Conservation (phyloP, 2,113 vertebrate genomes). For the Psittacus erithacus region DNA sequence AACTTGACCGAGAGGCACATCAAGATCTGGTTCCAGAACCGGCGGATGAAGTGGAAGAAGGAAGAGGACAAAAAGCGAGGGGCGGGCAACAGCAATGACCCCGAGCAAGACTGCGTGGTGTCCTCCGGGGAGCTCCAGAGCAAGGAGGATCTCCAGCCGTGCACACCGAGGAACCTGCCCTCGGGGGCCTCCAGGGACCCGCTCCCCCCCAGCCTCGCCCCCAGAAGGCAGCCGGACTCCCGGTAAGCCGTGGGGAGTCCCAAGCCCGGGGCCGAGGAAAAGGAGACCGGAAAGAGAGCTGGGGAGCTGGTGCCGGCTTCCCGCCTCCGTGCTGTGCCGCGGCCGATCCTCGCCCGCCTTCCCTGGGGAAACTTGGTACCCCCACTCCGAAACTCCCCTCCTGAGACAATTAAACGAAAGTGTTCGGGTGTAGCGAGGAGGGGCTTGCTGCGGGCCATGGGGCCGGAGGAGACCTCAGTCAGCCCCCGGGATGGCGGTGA, state of each 20-base stretch:
- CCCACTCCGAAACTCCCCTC: background rate
- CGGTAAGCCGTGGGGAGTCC: conserved; percentile 50
- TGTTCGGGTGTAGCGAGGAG: background rate
- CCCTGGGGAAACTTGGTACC: background rate
- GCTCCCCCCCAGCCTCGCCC: conserved; percentile 61
- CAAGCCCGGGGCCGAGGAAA: background rate
- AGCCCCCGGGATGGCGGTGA: background rate
- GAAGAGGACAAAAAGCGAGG: conserved; percentile 92
- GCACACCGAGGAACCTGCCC: background rate
- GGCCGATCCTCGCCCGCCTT: background rate
- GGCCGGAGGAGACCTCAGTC: background rate
- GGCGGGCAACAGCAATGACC: conserved; percentile 63
- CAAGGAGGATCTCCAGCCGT: conserved; percentile 73
- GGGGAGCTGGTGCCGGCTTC: background rate
- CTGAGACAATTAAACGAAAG: background rate
- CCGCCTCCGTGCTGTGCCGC: background rate
- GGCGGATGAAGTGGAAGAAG: conserved; percentile 99
- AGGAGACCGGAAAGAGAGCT: background rate
- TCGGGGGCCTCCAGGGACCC: conserved; percentile 57
- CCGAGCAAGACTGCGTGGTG: conserved; percentile 92
- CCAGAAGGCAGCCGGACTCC: conserved; percentile 63
- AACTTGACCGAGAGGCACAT: conserved; percentile 97
- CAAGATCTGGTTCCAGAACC: conserved; percentile 99
- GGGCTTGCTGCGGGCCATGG: background rate
- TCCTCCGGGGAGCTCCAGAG: conserved; percentile 82